Evolutionary conservation across 1,140 invertebrate species (phyloP), one percentile per base, ranked within the genome.

Genomic region (Kradibia gibbosae): DNA sequence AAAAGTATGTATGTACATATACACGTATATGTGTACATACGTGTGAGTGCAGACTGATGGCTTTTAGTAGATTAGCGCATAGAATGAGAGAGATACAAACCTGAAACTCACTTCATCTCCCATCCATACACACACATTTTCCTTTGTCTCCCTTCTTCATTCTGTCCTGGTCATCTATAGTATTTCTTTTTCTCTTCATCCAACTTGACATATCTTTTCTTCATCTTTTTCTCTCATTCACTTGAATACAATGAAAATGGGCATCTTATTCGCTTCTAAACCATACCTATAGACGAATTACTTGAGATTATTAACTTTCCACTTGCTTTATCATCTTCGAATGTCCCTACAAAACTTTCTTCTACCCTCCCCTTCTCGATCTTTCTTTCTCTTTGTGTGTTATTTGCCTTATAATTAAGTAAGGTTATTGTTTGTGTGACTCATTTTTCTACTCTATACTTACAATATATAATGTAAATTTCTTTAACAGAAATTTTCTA

Each of bases 41-140:
- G 80, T 77, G 67, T 65, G 77, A 72, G 62, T 67, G 73, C 74
- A 77, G 80, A 77, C 80, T 82, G 80, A 22, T 53, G 72, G 80
- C 80, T 82, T 82, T 82, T 82, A 82, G 80, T 82, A 77, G 80
- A 82, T 82, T 82, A 82, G 72, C 74, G 80, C 67, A 57, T n/a
- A 60, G 28, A 75, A 36, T 39, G 70, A 60, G 70, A n/a, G 4
- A 55, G 67, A 57, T 34, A 31, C n/a, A 50, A 53, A 73, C 22
- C 22, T 65, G 28, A 17, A 65, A 25, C 31, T 65, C 60, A 42
- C 55, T 55, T 28, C 48, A 31, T 74, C 53, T 17, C n/a, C 28
- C 36, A 34, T 25, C 73, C 73, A 70, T 70, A 53, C 17, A 79
- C 53, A 34, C 67, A 79, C 72, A 71, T 57, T 28, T 28, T 50